phyloP scores from a whole-genome alignment of 1,140 invertebrate species.

The Drosophila leontia region DNA sequence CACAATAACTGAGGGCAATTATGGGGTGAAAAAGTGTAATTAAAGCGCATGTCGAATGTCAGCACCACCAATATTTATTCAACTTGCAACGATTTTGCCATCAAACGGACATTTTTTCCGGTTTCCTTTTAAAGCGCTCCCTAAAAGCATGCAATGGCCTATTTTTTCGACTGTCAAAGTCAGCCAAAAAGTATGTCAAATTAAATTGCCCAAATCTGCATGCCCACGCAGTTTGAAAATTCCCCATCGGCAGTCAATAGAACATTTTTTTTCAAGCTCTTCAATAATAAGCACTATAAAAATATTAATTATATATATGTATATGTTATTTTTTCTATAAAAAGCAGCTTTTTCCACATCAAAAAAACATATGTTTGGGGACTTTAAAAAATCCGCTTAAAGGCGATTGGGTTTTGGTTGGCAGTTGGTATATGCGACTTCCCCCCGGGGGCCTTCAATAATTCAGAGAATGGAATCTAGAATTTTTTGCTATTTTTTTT shows the following conservation, averaged over 20 bases:
- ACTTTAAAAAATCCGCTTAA: slow-evolving; percentile 27
- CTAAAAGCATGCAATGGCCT: slow-evolving; percentile 14
- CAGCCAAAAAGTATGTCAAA: slow-evolving; percentile 31
- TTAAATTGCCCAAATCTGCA: slow-evolving; percentile 1
- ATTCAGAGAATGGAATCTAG: slow-evolving; percentile 33
- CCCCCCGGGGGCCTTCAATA: slow-evolving; percentile 28
- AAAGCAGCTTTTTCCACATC: not conserved
- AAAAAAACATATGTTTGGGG: slow-evolving; percentile 24
- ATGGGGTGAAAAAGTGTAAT: slow-evolving; percentile 6
- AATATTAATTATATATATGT: slow-evolving; percentile 19
- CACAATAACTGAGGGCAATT: not conserved
- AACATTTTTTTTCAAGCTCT: not conserved
- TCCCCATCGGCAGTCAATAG: slow-evolving; percentile 3
- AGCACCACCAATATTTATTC: slow-evolving; percentile 42
- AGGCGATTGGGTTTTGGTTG: slow-evolving; percentile 8
- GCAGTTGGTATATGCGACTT: slow-evolving; percentile 8
- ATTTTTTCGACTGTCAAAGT: slow-evolving; percentile 10
- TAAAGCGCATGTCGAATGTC: slow-evolving; percentile 14
- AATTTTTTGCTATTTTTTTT: not conserved
- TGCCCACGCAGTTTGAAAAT: slow-evolving; percentile 6
- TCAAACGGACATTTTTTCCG: slow-evolving; percentile 1
- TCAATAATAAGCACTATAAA: not conserved
- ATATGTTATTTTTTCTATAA: not conserved
- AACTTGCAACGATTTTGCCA: not conserved
- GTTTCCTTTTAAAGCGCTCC: slow-evolving; percentile 1